These are phyloP conservation scores for Ploceus nigricollis DNA, from an alignment of 2,113 vertebrate genomes.

Conservation along the genomic window DNA sequence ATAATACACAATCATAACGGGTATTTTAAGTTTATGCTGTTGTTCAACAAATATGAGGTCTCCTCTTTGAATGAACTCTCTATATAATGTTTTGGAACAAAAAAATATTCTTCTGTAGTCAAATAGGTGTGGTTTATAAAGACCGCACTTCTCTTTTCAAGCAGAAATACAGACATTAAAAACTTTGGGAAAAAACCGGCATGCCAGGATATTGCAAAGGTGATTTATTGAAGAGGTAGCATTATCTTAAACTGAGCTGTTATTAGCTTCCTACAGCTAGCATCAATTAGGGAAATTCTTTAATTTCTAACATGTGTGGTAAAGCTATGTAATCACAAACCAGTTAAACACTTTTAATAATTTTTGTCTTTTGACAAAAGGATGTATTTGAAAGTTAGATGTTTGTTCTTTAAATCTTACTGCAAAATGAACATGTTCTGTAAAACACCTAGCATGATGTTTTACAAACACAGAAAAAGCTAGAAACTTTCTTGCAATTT, in stretches of 20 bases:
- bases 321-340: not conserved
- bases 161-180: not conserved
- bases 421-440: not conserved
- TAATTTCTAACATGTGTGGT: not conserved
- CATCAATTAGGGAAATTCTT: not conserved
- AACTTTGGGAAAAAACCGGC: not conserved
- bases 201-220: not conserved
- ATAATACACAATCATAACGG: rapidly evolving
- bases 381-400: not conserved
- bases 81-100: not conserved
- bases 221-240: not conserved
- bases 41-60: not conserved
- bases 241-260: not conserved
- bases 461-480: not conserved
- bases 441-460: not conserved
- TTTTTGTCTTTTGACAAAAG: not conserved
- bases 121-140: not conserved
- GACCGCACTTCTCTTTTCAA: not conserved
- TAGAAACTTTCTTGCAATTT: not conserved
- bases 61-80: not conserved
- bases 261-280: not conserved
- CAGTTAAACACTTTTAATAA: not conserved
- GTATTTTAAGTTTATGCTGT: not conserved
- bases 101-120: not conserved
- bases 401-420: not conserved